Conservation (phyloP, 2,113 vertebrate species). For the Orycteropus afer region DNA sequence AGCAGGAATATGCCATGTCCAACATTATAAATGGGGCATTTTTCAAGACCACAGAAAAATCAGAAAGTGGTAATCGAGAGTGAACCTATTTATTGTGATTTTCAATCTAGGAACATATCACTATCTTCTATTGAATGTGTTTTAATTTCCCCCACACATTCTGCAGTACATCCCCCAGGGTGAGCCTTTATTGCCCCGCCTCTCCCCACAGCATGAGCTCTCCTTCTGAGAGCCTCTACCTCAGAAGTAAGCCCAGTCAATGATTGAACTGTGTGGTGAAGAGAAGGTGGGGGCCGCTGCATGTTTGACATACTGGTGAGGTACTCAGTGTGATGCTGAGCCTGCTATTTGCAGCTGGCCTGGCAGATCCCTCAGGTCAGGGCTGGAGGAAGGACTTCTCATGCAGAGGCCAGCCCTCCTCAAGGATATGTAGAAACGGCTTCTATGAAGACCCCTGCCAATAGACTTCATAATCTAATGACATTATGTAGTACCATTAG, state of each 20-base stretch:
- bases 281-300: too few species aligned
- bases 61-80: neutral
- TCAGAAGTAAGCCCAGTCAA: neutral
- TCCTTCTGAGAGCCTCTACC: neutral
- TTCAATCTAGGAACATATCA: accelerated
- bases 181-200: neutral
- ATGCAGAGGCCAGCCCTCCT: too few species aligned
- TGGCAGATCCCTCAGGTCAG: neutral
- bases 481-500: neutral
- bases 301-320: accelerated
- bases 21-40: neutral
- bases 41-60: neutral
- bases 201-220: too few species aligned
- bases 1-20: neutral
- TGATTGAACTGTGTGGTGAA: accelerated
- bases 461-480: neutral
- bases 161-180: neutral
- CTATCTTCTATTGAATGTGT: neutral
- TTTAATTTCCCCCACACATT: neutral
- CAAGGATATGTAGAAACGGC: neutral
- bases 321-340: neutral
- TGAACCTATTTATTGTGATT: neutral
- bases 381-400: neutral
- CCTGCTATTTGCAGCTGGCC: neutral
- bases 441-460: neutral